Percentiles rank a stretch among this genome's conserved stretches.
Evolutionary conservation across 2,888 invertebrate species (phyloP).

Genomic region (Orthonevra nobilis): DNA sequence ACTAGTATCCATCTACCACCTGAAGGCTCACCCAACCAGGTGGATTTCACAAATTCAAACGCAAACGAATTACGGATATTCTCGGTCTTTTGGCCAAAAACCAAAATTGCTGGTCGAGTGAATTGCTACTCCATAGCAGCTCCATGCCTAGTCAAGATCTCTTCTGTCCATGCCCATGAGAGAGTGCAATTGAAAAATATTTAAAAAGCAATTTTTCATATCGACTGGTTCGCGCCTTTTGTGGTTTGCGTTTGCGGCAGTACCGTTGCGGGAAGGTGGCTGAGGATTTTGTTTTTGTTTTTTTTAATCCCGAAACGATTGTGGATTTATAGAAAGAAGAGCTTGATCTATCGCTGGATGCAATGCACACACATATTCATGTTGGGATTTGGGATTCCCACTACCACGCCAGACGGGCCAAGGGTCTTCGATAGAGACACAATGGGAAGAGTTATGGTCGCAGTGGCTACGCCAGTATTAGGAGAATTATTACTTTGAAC

Average conservation of each 20-base stretch:
- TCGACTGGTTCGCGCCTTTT: slow-evolving; percentile 66
- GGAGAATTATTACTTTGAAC: slow-evolving; percentile 66
- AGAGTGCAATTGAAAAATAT: slow-evolving; percentile 70
- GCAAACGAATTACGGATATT: slow-evolving; percentile 35
- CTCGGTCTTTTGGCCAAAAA: slow-evolving; percentile 50
- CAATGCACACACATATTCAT: slow-evolving; percentile 68
- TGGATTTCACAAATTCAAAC: too few species aligned
- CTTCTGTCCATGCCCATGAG: slow-evolving; percentile 28
- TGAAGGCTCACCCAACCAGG: slow-evolving; percentile 35
- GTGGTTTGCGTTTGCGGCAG: slow-evolving; percentile 49
- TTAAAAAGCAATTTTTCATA: slow-evolving; percentile 70
- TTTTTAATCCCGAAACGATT: slow-evolving; percentile 68
- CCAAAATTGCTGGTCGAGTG: slow-evolving; percentile 50
- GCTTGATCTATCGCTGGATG: slow-evolving; percentile 66
- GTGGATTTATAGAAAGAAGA: slow-evolving; percentile 67
- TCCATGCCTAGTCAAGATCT: not conserved
- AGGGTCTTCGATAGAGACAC: slow-evolving; percentile 41
- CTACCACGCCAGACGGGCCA: slow-evolving; percentile 3
- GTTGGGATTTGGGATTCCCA: slow-evolving; percentile 53
- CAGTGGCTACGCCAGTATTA: slow-evolving; percentile 27
- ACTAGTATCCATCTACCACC: slow-evolving; percentile 34
- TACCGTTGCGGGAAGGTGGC: slow-evolving; percentile 17
- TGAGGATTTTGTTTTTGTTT: slow-evolving; percentile 59
- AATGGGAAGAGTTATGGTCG: slow-evolving; percentile 65
- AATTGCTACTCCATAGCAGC: slow-evolving; percentile 18